Evolutionary conservation across 2,797 vertebrate genomes (phyloP).

Genomic region (Urosaurus nigricauda): DNA sequence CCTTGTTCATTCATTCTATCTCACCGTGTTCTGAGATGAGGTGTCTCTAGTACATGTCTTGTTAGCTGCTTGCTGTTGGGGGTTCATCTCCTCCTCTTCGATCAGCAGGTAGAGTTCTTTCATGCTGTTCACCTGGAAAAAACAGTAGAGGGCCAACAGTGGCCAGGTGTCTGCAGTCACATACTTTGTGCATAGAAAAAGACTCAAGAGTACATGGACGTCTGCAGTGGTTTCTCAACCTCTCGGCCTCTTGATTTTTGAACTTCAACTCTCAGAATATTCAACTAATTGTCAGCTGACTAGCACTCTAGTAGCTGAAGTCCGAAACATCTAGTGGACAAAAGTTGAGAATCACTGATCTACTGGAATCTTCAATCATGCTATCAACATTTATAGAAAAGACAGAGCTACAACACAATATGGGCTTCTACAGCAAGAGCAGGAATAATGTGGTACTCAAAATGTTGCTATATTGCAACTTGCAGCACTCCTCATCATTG

Average conservation of each 20-base stretch:
- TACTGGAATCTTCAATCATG: not conserved
- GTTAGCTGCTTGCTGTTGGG: conserved; percentile 88
- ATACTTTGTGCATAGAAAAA: not conserved
- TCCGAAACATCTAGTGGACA: not conserved
- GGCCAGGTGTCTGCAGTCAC: not conserved
- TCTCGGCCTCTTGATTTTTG: not conserved
- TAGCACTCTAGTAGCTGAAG: not conserved
- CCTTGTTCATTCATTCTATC: not conserved
- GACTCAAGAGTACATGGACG: not conserved
- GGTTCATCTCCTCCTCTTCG: conserved; percentile 89
- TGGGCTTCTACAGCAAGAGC: not conserved
- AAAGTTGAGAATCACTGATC: not conserved
- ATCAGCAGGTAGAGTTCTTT: conserved; percentile 94
- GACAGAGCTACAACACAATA: not conserved
- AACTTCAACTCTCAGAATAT: not conserved
- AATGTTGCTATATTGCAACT: too few relatives aligned
- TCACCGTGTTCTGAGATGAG: conserved; percentile 85
- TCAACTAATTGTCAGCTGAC: not conserved
- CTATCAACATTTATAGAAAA: not conserved
- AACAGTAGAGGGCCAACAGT: not conserved
- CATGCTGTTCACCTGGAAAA: conserved; percentile 90
- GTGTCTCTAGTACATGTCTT: conserved; percentile 83
- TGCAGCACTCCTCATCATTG: too few relatives aligned
- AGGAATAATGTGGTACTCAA: too few relatives aligned
- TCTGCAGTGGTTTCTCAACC: not conserved